phyloP scores from a whole-genome alignment of 2,797 vertebrate species.

The Hemibagrus guttatus region DNA sequence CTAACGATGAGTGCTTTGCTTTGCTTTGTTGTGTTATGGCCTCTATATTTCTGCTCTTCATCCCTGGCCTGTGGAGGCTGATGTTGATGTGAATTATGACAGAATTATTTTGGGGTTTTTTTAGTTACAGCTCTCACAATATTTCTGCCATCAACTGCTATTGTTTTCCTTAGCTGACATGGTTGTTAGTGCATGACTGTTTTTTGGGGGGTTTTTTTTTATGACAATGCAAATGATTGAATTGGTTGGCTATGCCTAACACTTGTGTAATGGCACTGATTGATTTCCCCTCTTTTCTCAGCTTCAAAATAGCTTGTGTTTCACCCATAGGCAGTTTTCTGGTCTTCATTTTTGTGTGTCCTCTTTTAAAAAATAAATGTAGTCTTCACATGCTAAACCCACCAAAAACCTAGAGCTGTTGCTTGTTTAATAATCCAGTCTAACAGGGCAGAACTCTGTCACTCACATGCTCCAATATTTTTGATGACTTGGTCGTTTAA shows the following conservation, averaged over 20 bases:
- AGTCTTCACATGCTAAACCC: not conserved
- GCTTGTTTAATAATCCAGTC: not conserved
- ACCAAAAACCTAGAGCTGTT: not conserved
- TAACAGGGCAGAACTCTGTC: not conserved
- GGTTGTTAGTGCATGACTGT: not conserved
- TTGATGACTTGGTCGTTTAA: not conserved
- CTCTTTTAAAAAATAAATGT: not conserved
- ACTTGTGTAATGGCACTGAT: not conserved
- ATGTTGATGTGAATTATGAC: not conserved
- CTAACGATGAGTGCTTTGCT: not conserved
- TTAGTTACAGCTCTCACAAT: not conserved
- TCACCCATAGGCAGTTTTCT: not conserved
- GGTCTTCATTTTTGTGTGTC: not conserved
- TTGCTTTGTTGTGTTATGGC: not conserved
- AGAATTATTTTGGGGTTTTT: not conserved
- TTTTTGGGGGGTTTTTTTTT: not conserved
- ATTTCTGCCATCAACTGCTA: not conserved
- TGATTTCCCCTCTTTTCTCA: not conserved
- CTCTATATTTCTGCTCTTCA: not conserved
- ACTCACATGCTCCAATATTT: not conserved
- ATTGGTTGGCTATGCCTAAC: not conserved
- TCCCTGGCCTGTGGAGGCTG: not conserved
- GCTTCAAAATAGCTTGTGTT: not conserved
- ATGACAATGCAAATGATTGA: not conserved
- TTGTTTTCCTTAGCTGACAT: not conserved